A percentile compares a stretch with the other conserved stretches of the same genome.
These are phyloP conservation scores for Tor tambroides DNA, from an alignment of 2,113 vertebrate genomes.

Conservation along the genomic window DNA sequence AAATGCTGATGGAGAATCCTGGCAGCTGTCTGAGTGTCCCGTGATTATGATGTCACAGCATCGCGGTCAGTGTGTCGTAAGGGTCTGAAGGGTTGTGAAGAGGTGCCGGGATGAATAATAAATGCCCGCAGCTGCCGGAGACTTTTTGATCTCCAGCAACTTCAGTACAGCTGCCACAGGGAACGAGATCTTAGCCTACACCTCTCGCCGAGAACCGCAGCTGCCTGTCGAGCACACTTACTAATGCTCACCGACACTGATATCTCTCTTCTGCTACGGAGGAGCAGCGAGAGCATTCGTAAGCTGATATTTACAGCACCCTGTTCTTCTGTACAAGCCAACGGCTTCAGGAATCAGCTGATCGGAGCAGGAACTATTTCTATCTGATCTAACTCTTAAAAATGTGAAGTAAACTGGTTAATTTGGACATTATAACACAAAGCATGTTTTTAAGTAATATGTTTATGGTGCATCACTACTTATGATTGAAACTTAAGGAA, in stretches of 20 bases:
- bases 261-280: slow-evolving; percentile 33
- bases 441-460: neutral
- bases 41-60: slow-evolving; percentile 25
- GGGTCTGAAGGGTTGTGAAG: neutral
- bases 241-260: slow-evolving; percentile 37
- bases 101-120: slow-evolving; percentile 51
- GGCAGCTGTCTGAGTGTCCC: neutral
- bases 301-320: neutral
- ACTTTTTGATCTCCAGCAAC: slow-evolving; percentile 51
- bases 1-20: neutral
- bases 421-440: neutral
- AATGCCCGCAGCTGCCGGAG: slow-evolving; percentile 46
- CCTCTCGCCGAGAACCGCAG: slow-evolving; percentile 32
- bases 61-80: neutral
- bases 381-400: neutral
- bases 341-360: neutral
- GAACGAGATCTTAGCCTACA: slow-evolving; percentile 20
- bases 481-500: neutral
- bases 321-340: neutral
- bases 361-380: neutral
- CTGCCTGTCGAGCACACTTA: slow-evolving; percentile 49
- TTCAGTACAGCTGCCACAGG: slow-evolving; percentile 47
- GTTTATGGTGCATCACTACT: neutral
- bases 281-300: neutral
- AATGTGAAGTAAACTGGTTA: no score